Conservation (phyloP, 2,888 invertebrate genomes). For the Phymatocera aterrima region DNA sequence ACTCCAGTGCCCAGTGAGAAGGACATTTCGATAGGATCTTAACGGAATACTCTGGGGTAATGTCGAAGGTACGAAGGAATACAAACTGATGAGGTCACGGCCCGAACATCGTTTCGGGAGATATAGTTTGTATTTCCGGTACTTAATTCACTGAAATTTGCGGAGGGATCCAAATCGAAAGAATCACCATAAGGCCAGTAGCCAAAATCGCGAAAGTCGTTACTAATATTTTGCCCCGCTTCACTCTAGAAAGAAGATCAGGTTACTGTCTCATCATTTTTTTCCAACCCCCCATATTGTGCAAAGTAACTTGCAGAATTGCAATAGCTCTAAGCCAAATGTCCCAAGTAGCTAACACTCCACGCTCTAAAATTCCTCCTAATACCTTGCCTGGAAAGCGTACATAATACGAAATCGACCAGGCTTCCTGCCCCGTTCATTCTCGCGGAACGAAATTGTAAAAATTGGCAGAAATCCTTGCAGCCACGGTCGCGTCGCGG, state of each 20-base stretch:
- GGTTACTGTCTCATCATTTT: not conserved
- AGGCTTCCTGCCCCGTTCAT: not conserved
- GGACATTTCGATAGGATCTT: not conserved
- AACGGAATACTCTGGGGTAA: not conserved
- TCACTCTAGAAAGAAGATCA: not conserved
- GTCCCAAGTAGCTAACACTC: not conserved
- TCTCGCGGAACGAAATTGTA: conserved; percentile 14
- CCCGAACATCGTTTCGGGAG: no score
- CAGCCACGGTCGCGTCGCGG: no score
- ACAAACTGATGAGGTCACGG: not conserved
- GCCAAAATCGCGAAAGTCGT: not conserved
- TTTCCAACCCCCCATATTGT: not conserved
- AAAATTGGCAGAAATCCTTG: conserved; percentile 45
- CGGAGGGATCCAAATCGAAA: not conserved
- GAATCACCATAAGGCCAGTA: not conserved
- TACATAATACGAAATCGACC: conserved; percentile 28
- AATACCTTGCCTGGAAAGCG: not conserved
- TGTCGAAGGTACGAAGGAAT: not conserved
- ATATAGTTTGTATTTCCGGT: not conserved
- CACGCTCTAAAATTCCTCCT: not conserved
- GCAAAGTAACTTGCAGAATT: not conserved
- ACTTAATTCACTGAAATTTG: not conserved
- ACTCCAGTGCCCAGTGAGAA: not conserved
- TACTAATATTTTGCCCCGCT: no score
- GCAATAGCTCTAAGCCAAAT: conserved; percentile 6